Conservation (phyloP, 1,140 invertebrate genomes). For the Sesamia nonagrioides region DNA sequence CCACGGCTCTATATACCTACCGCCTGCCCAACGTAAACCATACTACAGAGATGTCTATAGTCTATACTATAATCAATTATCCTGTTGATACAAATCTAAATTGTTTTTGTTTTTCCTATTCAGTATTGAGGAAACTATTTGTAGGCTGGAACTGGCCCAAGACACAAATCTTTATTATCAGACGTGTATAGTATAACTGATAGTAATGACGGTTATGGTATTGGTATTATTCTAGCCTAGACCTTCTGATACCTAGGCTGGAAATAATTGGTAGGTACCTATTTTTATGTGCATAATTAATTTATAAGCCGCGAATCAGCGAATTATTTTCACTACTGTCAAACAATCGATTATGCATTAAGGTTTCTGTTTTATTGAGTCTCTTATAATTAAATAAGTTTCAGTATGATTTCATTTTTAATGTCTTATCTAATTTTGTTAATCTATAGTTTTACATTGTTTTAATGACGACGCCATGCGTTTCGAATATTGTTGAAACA, state of each 20-base stretch:
- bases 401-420: too few relatives aligned
- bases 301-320: too few relatives aligned
- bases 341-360: too few relatives aligned
- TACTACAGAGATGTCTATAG: not conserved
- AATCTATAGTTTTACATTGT: too few relatives aligned
- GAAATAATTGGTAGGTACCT: not conserved
- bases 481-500: too few relatives aligned
- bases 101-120: conserved; percentile 40
- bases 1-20: conserved; percentile 69
- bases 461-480: too few relatives aligned
- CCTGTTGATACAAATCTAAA: conserved; percentile 45
- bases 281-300: too few relatives aligned
- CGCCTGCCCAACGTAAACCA: conserved; percentile 37
- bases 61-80: conserved; percentile 33
- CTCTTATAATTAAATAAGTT: too few relatives aligned
- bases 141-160: not conserved
- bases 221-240: not conserved
- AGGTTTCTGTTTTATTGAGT: too few relatives aligned
- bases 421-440: not conserved
- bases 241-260: not conserved
- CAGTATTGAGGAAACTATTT: conserved; percentile 36
- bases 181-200: not conserved
- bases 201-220: not conserved
- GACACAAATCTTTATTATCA: not conserved
- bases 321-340: too few relatives aligned